phyloP scores from a whole-genome alignment of 2,888 invertebrate genomes.

The Hypena proboscidalis region DNA sequence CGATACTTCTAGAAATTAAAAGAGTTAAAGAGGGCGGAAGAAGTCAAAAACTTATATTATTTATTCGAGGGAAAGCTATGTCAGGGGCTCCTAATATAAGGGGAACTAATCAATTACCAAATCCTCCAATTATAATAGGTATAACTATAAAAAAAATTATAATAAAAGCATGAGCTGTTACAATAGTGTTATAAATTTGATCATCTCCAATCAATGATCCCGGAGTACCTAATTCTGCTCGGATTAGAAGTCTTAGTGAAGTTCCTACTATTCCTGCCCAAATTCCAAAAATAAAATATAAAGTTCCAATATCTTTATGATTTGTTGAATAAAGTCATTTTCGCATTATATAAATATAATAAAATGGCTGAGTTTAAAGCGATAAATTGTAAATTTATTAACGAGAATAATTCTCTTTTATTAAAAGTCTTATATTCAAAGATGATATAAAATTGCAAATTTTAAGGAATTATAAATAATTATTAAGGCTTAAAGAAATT shows the following conservation, averaged over 20 bases:
- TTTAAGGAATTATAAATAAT: slow-evolving; percentile 69
- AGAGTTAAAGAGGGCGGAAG: slow-evolving; percentile 89
- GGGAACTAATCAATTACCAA: slow-evolving; percentile 93
- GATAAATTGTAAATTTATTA: slow-evolving; percentile 88
- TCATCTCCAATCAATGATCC: slow-evolving; percentile 89
- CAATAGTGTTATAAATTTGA: slow-evolving; percentile 92
- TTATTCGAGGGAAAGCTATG: slow-evolving; percentile 93
- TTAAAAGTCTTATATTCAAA: slow-evolving; percentile 81
- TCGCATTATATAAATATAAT: slow-evolving; percentile 65
- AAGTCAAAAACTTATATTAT: slow-evolving; percentile 94
- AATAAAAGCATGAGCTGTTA: slow-evolving; percentile 92
- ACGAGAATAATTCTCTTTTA: slow-evolving; percentile 83
- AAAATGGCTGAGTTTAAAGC: slow-evolving; percentile 87
- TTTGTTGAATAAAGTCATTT: slow-evolving; percentile 90
- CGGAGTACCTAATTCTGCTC: slow-evolving; percentile 88
- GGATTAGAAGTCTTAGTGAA: slow-evolving; percentile 89
- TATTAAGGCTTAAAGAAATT: slow-evolving; percentile 85
- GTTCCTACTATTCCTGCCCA: slow-evolving; percentile 90
- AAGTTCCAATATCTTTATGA: slow-evolving; percentile 91
- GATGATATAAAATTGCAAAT: slow-evolving; percentile 88
- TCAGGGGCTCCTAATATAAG: slow-evolving; percentile 91
- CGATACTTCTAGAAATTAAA: slow-evolving; percentile 86
- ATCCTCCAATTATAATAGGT: slow-evolving; percentile 92
- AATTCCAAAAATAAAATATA: slow-evolving; percentile 89
- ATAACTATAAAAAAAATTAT: slow-evolving; percentile 93